Conservation (phyloP, 2,113 vertebrate species). For the Poeciliopsis retropinna region DNA sequence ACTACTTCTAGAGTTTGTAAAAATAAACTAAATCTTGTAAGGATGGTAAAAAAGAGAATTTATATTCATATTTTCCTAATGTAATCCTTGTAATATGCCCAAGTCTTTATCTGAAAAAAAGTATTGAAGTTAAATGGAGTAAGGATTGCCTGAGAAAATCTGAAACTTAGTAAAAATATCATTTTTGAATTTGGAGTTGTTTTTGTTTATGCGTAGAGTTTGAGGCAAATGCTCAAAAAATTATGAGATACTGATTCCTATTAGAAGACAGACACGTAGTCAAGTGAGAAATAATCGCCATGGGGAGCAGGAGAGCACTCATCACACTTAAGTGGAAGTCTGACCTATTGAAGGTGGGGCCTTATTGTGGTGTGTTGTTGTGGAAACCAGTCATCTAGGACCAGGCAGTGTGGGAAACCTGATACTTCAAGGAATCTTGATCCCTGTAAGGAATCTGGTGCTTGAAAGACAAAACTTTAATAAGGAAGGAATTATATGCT, state of each 20-base stretch:
- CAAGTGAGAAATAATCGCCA: constrained; percentile 4
- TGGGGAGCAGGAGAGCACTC: constrained; percentile 24
- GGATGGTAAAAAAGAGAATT: not conserved
- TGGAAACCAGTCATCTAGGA: constrained; percentile 40
- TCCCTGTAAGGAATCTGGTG: not conserved
- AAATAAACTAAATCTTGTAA: not conserved
- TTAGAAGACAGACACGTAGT: constrained; percentile 8
- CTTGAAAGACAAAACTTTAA: not conserved
- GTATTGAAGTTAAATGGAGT: not conserved
- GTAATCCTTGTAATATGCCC: not conserved
- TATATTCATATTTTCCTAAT: not conserved
- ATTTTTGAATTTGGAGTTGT: not conserved
- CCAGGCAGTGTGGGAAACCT: constrained; percentile 31
- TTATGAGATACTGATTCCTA: not conserved
- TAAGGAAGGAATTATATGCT: not conserved
- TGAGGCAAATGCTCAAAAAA: constrained; percentile 11
- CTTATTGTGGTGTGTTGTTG: constrained; percentile 12
- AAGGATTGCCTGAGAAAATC: not conserved
- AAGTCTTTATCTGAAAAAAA: not conserved
- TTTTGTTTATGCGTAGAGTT: not conserved
- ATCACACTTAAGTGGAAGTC: constrained; percentile 36
- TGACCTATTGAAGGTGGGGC: constrained; percentile 27
- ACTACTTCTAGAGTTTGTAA: not conserved
- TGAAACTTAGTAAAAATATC: not conserved
- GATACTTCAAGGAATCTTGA: constrained; percentile 1